A percentile compares a stretch with the other conserved stretches of the same genome.
phyloP scores from a whole-genome alignment of 2,113 vertebrate genomes.

The Cebidichthys violaceus region DNA sequence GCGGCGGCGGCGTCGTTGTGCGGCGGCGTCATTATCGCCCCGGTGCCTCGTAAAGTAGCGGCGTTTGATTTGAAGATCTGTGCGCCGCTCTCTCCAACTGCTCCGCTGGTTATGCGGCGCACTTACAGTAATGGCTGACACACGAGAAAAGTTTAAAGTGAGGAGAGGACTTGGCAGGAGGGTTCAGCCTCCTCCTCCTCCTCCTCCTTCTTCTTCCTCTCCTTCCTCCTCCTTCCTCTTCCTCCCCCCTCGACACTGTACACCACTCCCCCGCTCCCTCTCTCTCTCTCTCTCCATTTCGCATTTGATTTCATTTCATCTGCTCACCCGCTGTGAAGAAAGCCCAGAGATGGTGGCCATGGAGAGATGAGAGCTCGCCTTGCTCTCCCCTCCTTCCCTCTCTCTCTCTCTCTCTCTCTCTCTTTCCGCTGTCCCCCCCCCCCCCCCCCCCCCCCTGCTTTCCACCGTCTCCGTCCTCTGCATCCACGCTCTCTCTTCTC shows the following conservation, averaged over 20 bases:
- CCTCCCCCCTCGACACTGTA: constrained; percentile 15
- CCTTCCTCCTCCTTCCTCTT: neutral
- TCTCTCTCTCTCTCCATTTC: constrained; percentile 54
- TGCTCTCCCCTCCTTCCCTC: constrained; percentile 21
- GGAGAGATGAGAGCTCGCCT: constrained; percentile 73
- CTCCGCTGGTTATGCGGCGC: constrained; percentile 46
- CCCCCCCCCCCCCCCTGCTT: constrained; percentile 2
- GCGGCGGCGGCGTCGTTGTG: neutral
- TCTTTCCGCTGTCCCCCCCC: neutral
- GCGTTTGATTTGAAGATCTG: constrained; percentile 72
- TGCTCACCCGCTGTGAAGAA: constrained; percentile 75
- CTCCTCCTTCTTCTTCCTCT: neutral
- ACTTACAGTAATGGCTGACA: constrained; percentile 74
- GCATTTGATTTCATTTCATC: constrained; percentile 79
- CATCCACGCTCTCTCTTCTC: constrained; percentile 48
- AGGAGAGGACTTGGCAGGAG: constrained; percentile 74
- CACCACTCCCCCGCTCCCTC: constrained; percentile 41
- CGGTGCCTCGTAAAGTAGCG: constrained; percentile 41
- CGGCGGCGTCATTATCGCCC: constrained; percentile 1
- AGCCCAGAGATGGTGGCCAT: constrained; percentile 67
- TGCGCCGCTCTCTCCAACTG: constrained; percentile 48
- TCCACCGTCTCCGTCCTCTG: constrained; percentile 41
- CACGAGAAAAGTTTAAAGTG: constrained; percentile 67
- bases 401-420: constrained; percentile 12
- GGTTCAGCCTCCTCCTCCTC: constrained; percentile 40